These are phyloP conservation scores for Cossypha polioptera DNA, from an alignment of 2,797 vertebrate genomes.

Conservation along the genomic window DNA sequence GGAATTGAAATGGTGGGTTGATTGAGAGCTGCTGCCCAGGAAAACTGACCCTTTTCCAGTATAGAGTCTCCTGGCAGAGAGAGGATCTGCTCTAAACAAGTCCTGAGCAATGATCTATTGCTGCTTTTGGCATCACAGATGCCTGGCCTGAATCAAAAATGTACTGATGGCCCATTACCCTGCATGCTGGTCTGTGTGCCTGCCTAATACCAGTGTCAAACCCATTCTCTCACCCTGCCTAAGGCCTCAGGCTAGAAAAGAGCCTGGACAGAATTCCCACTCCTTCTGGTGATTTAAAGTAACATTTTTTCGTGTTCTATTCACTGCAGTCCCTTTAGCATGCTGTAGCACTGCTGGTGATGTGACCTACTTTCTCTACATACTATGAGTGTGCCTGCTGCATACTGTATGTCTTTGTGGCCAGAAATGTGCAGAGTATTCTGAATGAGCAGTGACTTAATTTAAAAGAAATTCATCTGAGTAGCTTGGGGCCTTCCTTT, in stretches of 20 bases:
- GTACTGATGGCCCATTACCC: neutral
- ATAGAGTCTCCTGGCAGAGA: neutral
- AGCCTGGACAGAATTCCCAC: constrained; percentile 13
- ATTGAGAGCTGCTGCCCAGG: neutral
- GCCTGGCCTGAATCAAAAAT: constrained; percentile 8
- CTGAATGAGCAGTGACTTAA: constrained; percentile 44
- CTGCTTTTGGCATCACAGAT: neutral
- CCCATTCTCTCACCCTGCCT: neutral
- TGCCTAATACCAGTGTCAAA: constrained; percentile 5
- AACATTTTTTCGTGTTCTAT: constrained; percentile 23
- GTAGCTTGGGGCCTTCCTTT: constrained; percentile 33
- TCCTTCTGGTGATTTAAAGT: constrained; percentile 26
- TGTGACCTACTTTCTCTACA: constrained; percentile 51
- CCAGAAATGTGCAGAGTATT: constrained; percentile 50
- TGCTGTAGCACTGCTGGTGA: constrained; percentile 1
- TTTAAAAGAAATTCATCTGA: constrained; percentile 39
- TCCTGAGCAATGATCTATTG: neutral
- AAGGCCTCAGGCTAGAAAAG: constrained; percentile 4
- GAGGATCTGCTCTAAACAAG: neutral
- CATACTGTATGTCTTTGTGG: constrained; percentile 45
- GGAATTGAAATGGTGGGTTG: neutral
- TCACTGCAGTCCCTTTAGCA: neutral
- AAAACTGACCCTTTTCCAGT: neutral
- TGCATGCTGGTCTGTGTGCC: neutral
- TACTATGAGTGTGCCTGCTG: constrained; percentile 23